phyloP scores from a whole-genome alignment of 2,888 invertebrate genomes.

The Myathropa florea region DNA sequence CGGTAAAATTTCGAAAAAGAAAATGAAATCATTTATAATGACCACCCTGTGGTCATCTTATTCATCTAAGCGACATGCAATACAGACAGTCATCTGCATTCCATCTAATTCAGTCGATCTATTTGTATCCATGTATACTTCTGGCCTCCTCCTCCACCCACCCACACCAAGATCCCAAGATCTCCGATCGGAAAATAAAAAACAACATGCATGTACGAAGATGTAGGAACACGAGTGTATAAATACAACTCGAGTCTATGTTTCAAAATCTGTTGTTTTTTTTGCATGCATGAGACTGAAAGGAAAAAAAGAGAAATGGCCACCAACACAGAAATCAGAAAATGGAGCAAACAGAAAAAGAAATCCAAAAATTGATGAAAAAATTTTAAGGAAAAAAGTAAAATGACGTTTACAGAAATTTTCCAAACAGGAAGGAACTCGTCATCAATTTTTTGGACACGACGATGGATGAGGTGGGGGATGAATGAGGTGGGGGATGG shows the following conservation, averaged over 20 bases:
- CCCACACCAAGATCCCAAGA: neutral
- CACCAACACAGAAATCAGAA: constrained; percentile 12
- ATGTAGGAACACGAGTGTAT: constrained; percentile 21
- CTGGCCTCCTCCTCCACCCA: neutral
- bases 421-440: constrained; percentile 48
- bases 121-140: neutral
- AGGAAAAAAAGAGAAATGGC: neutral
- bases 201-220: neutral
- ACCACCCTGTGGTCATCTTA: neutral
- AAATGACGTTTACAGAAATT: constrained; percentile 38
- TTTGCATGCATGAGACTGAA: neutral
- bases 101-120: constrained; percentile 8
- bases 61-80: neutral
- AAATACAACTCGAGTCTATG: neutral
- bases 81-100: constrained; percentile 1
- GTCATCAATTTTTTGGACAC: constrained; percentile 17
- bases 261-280: neutral
- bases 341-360: constrained; percentile 7
- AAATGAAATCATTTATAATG: no score
- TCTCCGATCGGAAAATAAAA: neutral
- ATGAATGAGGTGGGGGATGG: no score
- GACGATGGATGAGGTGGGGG: neutral
- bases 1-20: no score
- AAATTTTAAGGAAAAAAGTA: neutral
- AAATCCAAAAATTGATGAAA: constrained; percentile 17